A percentile compares a stretch with the other conserved stretches of the same genome.
These are phyloP conservation scores for Mystacides longicornis DNA, from an alignment of 2,888 invertebrate species.

Conservation along the genomic window DNA sequence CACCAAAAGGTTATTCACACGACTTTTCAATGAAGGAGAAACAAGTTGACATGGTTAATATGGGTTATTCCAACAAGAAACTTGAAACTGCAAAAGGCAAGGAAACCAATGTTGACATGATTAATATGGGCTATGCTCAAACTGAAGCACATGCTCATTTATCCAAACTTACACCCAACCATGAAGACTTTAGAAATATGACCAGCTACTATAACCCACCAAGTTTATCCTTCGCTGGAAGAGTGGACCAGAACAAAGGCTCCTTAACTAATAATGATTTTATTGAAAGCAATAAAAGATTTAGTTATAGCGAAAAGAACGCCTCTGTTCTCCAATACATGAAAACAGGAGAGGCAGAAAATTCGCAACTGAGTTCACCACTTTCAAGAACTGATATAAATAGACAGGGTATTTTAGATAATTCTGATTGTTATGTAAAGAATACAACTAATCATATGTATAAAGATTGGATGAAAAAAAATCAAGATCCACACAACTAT, in stretches of 20 bases:
- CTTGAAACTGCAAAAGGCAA: conserved; percentile 26
- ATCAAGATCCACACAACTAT: conserved; percentile 12
- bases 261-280: conserved; percentile 6
- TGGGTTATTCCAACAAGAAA: conserved; percentile 30
- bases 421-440: conserved; percentile 1
- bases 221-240: conserved; percentile 26
- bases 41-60: conserved; percentile 33
- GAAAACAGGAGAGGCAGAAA: conserved; percentile 9
- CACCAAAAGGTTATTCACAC: conserved; percentile 3
- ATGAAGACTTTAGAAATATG: conserved; percentile 26
- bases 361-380: not conserved
- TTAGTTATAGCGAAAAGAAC: conserved; percentile 9
- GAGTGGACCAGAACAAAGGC: conserved; percentile 15
- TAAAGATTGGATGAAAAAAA: conserved; percentile 20
- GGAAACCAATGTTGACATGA: conserved; percentile 38
- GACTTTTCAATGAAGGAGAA: conserved; percentile 28
- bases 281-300: conserved; percentile 14
- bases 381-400: not conserved
- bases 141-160: conserved; percentile 30
- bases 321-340: conserved; percentile 14
- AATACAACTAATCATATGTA: conserved; percentile 5
- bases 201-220: conserved; percentile 26
- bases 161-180: conserved; percentile 21
- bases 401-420: conserved; percentile 4
- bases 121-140: conserved; percentile 46